Conservation (phyloP, 2,797 vertebrate species). For the Karalla daura region DNA sequence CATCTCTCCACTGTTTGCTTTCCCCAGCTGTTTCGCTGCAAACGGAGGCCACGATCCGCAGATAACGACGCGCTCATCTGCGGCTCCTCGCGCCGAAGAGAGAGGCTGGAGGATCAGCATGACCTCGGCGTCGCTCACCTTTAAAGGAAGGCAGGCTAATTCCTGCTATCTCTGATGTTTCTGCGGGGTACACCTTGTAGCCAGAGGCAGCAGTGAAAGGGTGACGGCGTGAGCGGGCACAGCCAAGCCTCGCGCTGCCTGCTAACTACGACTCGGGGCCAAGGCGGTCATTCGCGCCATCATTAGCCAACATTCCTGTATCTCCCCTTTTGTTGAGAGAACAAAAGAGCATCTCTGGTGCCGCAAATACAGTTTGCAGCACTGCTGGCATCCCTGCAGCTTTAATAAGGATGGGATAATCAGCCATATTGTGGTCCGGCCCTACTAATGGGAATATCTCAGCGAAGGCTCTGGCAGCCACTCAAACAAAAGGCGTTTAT, state of each 20-base stretch:
- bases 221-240: slow-evolving; percentile 28
- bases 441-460: slow-evolving; percentile 65
- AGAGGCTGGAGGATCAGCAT: slow-evolving; percentile 50
- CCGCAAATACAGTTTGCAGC: slow-evolving; percentile 36
- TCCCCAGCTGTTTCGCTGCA: not conserved
- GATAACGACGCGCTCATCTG: slow-evolving; percentile 32
- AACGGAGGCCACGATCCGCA: slow-evolving; percentile 37
- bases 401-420: slow-evolving; percentile 66
- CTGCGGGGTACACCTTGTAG: slow-evolving; percentile 38
- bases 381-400: slow-evolving; percentile 49
- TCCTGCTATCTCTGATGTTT: slow-evolving; percentile 57
- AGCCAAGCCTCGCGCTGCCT: slow-evolving; percentile 32
- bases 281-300: slow-evolving; percentile 50
- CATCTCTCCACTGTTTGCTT: slow-evolving; percentile 1
- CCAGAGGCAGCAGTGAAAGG: slow-evolving; percentile 34
- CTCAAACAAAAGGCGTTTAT: slow-evolving; percentile 55
- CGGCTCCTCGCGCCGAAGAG: slow-evolving; percentile 39
- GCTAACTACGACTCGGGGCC: slow-evolving; percentile 52
- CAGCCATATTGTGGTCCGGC: slow-evolving; percentile 58
- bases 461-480: slow-evolving; percentile 50
- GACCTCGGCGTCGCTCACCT: slow-evolving; percentile 41
- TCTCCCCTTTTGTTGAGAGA: slow-evolving; percentile 49
- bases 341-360: slow-evolving; percentile 64
- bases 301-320: slow-evolving; percentile 68
- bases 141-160: slow-evolving; percentile 56